Evolutionary conservation across 2,797 vertebrate species (phyloP).

Genomic region (Bucorvus abyssinicus): DNA sequence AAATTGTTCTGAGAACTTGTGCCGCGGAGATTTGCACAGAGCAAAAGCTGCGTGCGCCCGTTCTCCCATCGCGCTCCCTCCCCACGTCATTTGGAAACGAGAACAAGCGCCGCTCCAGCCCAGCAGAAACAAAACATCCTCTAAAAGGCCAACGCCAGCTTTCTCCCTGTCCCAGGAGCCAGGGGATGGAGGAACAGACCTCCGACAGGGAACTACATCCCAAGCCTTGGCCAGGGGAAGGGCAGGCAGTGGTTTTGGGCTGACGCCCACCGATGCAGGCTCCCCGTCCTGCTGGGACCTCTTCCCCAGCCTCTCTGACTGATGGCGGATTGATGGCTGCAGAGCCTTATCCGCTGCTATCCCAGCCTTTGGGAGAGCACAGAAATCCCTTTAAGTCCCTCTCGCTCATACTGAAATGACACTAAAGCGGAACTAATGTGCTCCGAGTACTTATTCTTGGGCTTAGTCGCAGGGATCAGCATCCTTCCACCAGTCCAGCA

Average conservation of each 20-base stretch:
- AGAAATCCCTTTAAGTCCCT: conserved; percentile 51
- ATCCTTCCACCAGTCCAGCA: neutral
- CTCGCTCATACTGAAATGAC: conserved; percentile 20
- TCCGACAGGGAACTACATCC: neutral
- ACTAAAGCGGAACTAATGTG: conserved; percentile 48
- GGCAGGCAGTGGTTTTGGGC: neutral
- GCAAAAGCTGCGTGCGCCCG: neutral
- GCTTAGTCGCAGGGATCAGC: neutral
- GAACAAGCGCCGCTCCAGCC: neutral
- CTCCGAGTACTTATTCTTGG: conserved; percentile 23
- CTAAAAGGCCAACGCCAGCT: neutral
- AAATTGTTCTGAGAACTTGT: neutral
- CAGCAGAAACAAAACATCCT: neutral
- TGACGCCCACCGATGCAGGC: fast-evolving
- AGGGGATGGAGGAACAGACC: neutral
- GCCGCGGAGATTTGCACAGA: fast-evolving
- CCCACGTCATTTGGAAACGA: fast-evolving
- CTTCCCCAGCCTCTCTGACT: neutral
- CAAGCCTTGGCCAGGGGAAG: neutral
- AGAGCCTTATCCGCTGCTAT: neutral
- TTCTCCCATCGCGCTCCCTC: fast-evolving
- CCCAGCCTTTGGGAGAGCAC: neutral
- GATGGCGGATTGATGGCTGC: neutral
- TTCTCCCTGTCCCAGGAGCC: neutral
- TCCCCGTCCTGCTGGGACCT: neutral